Base-by-base conservation (phyloP, 2,113 vertebrate species). In the Psittacus erithacus region DNA sequence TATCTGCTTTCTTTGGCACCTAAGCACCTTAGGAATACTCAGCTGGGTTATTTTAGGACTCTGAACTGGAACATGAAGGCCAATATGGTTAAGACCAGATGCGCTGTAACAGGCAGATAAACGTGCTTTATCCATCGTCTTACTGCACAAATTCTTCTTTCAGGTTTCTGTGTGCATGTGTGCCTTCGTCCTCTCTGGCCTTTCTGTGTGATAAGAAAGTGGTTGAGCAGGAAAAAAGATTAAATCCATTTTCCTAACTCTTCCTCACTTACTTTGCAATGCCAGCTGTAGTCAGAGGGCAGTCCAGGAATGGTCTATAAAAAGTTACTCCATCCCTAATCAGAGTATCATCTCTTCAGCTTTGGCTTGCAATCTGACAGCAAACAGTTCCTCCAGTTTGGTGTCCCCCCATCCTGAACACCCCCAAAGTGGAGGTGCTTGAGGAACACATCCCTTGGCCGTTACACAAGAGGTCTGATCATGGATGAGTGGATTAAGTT, bases 271-370 rank as follows among this genome's bases (percentile, higher is more conserved):
- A 11, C 39, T 85, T 92, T 74, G 55, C 44, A 20, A 1, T 53
- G 24, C 14, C 35, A 33, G 17, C 1, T 4, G 5, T 15, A 7
- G n/a, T 75, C 6, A 0, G 2, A 70, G 47, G 13, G 10, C 14
- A 2, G 6, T 6, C 43, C 16, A 63, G 63, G 52, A 74, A 19
- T 29, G 19, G 7, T 43, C 57, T 46, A 24, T 18, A 74, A 25
- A 64, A 70, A 41, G 9, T 47, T 57, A 10, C 12, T 53, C 50
- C 12, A 6, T 20, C 67, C 41, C 79, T 9, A 4, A 15, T 49
- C 28, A 28, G 10, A 33, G n/a, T 63, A 18, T 38, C 31, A 67
- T 17, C 16, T 19, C 62, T 86, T 38, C 53, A 25, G 5, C 63
- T 80, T 85, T 15, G 38, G 10, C 31, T 71, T 46, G 23, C 52